Base-by-base conservation (phyloP, 2,888 invertebrate genomes). In the Nemurella pictetii region DNA sequence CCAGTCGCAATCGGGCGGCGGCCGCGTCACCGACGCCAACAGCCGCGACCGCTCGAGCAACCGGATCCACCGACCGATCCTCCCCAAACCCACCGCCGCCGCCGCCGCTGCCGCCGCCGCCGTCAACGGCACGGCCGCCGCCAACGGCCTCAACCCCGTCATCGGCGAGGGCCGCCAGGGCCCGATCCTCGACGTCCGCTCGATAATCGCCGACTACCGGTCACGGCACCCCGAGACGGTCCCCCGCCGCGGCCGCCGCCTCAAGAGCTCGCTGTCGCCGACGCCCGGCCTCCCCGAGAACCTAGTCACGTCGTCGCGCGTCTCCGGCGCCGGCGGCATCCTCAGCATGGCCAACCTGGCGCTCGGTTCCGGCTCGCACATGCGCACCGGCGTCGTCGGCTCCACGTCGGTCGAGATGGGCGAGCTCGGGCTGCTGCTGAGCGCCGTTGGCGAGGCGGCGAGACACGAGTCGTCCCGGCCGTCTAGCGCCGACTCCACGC, bases 191-290 rank as follows among this genome's bases (percentile, higher is more conserved):
- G 96, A 96, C 89, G 96, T 96, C 0, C 94, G 95, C 89, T 95
- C 95, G 3, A 95, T 96, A 85, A 95, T 96, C 88, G 96, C 95
- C 0, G 96, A 96, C 89, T 95, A 95, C 88, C 93, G 95, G 87
- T 94, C 95, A 87, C 92, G 94, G 87, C 95, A 96, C 90, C 95
- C 95, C 0, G 95, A 96, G 87, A 91, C 93, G 3, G 93, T 95
- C 0, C 95, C 95, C 0, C 90, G 95, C 87, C 92, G 95, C 89
- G 88, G 89, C 0, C 86, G 89, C 9, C 84, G 89, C 72, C 86
- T 88, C 81, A 87, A 88, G 84, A 83, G 86, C 25, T 84, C 85
- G 27, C 85, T 83, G 74, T 86, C 84, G 30, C 87, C 84, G 29
- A 86, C 77, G 77, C 86, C 80, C 81, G 87, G 28, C 85, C 27